Conservation (phyloP, 2,113 vertebrate genomes). For the Megaleporinus macrocephalus region DNA sequence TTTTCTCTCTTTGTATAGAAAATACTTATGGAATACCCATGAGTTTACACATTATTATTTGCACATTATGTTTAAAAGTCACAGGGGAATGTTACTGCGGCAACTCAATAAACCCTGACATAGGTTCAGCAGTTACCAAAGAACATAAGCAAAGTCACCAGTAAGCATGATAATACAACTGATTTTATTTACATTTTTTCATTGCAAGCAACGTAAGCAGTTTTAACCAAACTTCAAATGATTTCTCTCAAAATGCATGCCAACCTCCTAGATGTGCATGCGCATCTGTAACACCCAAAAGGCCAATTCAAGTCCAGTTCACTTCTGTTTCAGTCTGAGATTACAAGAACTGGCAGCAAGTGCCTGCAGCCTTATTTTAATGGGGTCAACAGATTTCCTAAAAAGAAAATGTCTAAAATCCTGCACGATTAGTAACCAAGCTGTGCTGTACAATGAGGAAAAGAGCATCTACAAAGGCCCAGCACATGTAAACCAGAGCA, state of each 20-base stretch:
- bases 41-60: too few relatives aligned
- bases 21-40: too few relatives aligned
- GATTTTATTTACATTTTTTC: too few relatives aligned
- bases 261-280: neutral
- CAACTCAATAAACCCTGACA: too few relatives aligned
- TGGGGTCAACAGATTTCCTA: neutral
- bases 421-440: neutral
- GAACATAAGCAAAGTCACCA: too few relatives aligned
- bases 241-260: neutral
- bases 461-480: neutral
- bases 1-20: too few relatives aligned
- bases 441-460: neutral
- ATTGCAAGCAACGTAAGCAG: too few relatives aligned
- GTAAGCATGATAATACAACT: too few relatives aligned
- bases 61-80: too few relatives aligned
- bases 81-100: too few relatives aligned
- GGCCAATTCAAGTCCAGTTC: neutral
- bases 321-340: neutral
- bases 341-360: neutral
- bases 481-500: neutral
- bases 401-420: neutral
- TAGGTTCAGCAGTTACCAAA: too few relatives aligned
- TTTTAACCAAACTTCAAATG: neutral
- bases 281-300: neutral
- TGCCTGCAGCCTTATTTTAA: conserved; percentile 12